phyloP scores from a whole-genome alignment of 2,113 vertebrate species.

The Caloenas nicobarica region DNA sequence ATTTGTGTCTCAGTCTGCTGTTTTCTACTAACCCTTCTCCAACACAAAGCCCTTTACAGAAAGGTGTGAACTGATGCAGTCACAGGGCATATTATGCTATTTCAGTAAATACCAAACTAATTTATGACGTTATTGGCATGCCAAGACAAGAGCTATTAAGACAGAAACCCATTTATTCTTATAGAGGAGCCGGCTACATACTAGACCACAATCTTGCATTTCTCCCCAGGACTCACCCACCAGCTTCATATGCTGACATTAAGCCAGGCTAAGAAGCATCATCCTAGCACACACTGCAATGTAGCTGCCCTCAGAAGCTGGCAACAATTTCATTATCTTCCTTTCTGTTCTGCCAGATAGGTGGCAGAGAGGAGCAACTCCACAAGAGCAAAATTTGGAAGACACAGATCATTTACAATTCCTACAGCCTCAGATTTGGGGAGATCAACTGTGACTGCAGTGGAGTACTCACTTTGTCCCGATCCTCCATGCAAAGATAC shows the following conservation, averaged over 20 bases:
- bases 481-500: neutral
- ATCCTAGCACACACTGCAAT: fast-evolving
- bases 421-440: neutral
- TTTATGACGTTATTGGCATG: neutral
- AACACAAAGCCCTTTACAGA: neutral
- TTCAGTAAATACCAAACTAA: neutral
- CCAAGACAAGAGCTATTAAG: neutral
- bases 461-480: neutral
- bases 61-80: neutral
- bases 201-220: fast-evolving
- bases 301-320: neutral
- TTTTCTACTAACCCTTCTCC: neutral
- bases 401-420: fast-evolving
- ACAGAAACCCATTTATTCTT: neutral
- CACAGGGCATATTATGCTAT: neutral
- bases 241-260: neutral
- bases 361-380: slow-evolving; percentile 25
- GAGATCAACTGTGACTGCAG: neutral
- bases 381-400: neutral
- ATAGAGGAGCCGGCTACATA: neutral
- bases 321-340: neutral
- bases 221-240: neutral
- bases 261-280: neutral
- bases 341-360: neutral
- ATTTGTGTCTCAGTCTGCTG: neutral